These are phyloP conservation scores for Rugalucina vietnamica DNA, from an alignment of 2,888 invertebrate species.

Conservation along the genomic window DNA sequence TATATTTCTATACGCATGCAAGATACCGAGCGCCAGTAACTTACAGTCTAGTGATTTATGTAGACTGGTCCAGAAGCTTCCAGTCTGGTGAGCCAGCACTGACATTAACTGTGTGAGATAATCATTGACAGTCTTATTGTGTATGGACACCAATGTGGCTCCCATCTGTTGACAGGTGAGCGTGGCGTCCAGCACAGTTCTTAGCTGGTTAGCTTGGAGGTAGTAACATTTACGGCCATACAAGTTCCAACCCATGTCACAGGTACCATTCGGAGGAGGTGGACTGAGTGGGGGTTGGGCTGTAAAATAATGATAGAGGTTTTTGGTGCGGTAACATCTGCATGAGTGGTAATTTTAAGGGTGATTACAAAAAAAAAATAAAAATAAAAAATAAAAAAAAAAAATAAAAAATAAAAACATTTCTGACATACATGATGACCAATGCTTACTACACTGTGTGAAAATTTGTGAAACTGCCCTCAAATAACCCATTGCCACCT, in stretches of 20 bases:
- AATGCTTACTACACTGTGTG: too few species aligned
- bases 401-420: too few species aligned
- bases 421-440: too few species aligned
- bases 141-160: conserved; percentile 67
- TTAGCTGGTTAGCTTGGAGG: conserved; percentile 45
- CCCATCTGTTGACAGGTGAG: conserved; percentile 60
- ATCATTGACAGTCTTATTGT: conserved; percentile 59
- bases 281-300: conserved; percentile 67
- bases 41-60: conserved; percentile 68
- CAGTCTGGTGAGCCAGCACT: conserved; percentile 39
- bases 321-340: too few species aligned
- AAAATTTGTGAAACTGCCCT: too few species aligned
- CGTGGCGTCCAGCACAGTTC: conserved; percentile 63
- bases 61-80: conserved; percentile 70
- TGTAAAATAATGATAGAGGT: too few species aligned
- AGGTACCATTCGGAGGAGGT: conserved; percentile 65
- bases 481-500: too few species aligned
- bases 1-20: too few species aligned
- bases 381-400: too few species aligned
- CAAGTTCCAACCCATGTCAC: conserved; percentile 61
- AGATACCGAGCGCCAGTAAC: too few species aligned
- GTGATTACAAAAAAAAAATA: too few species aligned
- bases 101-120: conserved; percentile 57
- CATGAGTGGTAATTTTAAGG: too few species aligned
- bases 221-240: conserved; percentile 63